Conservation (phyloP, 2,797 vertebrate genomes). For the Anguilla obscura region DNA sequence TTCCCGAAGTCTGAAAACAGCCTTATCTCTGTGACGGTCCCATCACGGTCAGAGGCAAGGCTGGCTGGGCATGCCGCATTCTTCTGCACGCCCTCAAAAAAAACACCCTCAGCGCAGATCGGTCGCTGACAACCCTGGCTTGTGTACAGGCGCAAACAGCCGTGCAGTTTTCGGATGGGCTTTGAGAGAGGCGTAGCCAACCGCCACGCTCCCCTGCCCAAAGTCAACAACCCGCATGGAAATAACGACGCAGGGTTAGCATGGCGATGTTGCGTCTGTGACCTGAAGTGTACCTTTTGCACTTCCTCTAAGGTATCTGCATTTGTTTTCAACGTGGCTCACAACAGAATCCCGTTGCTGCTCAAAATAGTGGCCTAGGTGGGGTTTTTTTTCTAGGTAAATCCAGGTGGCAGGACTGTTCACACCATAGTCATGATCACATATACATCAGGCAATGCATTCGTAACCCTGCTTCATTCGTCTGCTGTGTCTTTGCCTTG, state of each 20-base stretch:
- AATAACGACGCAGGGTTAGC: not conserved
- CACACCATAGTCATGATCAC: constrained; percentile 28
- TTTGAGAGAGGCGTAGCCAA: constrained; percentile 41
- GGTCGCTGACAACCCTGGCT: constrained; percentile 25
- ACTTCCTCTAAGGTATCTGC: not conserved
- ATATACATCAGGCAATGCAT: constrained; percentile 26
- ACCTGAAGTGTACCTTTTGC: constrained; percentile 1
- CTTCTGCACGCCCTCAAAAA: constrained; percentile 35
- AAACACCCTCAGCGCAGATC: constrained; percentile 29
- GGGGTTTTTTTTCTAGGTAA: not conserved
- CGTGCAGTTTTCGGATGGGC: constrained; percentile 40
- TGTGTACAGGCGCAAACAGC: constrained; percentile 41
- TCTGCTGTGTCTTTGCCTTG: not conserved
- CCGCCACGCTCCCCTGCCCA: constrained; percentile 33
- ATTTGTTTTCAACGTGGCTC: not conserved
- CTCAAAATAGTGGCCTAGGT: not conserved
- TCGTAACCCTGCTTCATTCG: not conserved
- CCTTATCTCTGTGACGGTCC: constrained; percentile 41
- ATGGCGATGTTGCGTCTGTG: constrained; percentile 7
- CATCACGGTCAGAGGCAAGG: constrained; percentile 33
- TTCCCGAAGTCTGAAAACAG: constrained; percentile 33
- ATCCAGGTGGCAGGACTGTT: not conserved
- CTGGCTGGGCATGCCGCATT: constrained; percentile 28
- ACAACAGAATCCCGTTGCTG: not conserved
- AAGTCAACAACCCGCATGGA: constrained; percentile 45